Conservation (phyloP, 2,797 vertebrate genomes). For the Aphelocoma californica region DNA sequence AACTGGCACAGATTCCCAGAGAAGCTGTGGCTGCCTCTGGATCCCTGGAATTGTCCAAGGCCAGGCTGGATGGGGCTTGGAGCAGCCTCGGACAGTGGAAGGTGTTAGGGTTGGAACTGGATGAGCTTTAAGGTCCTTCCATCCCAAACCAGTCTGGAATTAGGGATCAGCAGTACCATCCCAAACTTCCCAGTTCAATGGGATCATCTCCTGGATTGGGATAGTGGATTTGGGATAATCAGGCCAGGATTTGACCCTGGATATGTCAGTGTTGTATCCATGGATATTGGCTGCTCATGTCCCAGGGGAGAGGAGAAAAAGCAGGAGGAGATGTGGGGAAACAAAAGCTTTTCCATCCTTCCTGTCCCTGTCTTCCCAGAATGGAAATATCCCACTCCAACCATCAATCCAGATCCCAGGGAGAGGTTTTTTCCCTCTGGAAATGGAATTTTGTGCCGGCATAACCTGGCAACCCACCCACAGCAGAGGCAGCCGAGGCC, state of each 20-base stretch:
- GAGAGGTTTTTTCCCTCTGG: background rate
- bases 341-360: background rate
- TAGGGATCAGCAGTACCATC: background rate
- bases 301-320: background rate
- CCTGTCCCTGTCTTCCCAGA: background rate
- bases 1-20: background rate
- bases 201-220: background rate
- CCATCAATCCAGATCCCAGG: background rate
- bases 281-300: background rate
- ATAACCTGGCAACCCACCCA: constrained; percentile 10
- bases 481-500: background rate
- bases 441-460: background rate
- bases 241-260: background rate
- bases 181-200: background rate
- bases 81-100: background rate
- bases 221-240: background rate
- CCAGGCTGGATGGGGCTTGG: background rate
- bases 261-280: accelerated
- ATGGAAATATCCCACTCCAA: background rate
- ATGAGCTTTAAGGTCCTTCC: background rate
- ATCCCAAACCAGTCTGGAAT: background rate
- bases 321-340: background rate
- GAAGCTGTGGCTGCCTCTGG: background rate
- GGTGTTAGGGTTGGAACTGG: background rate
- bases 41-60: background rate